Base-by-base conservation (phyloP, 2,888 invertebrate species). In the Eurytoma adleriae region DNA sequence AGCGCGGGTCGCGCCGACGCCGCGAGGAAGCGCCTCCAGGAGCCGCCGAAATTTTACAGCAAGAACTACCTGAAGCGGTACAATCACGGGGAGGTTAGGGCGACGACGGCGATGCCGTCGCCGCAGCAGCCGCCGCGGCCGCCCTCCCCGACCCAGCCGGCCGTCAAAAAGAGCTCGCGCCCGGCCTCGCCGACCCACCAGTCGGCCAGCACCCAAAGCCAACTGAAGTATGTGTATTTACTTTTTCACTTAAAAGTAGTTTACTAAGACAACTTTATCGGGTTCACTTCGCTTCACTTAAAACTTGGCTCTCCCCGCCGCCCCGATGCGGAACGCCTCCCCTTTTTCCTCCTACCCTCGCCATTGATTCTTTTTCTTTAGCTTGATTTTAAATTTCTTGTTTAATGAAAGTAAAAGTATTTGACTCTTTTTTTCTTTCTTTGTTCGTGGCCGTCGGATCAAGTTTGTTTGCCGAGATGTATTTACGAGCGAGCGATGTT, bases 41-140 rank as follows among this genome's bases (percentile, higher is more conserved):
- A 81, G 27, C 81, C 81, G 13, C 81, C 79, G 54, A 81, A 81
- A 79, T 81, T 79, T 67, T 81, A 81, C 66, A 81, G 66, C 57
- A 75, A 79, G 66, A 81, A 71, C 66, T 81, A 81, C 69, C 56
- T 81, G 57, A 81, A 71, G 69, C 61, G 81, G 62, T 81, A 81
- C 81, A 71, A 72, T 73, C 81, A 79, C n/a, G 59, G 56, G 4
- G 78, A 81, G 81, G 67, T 74, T 70, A 78, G 20, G 48, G 56
- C 24, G 10, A 13, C n/a, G 24, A n/a, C 24, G 20, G 52, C 14
- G 27, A 3, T 52, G 18, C 2, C 30, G 40, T 61, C 69, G 56
- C 0, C 16, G 27, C 54, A 40, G n/a, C 3, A 16, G 68, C 20
- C 20, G 24, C 24, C 24, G 16, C 14, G 18, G 30, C n/a, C 50